Conservation (phyloP, 2,888 invertebrate species). For the Tillus elongatus region DNA sequence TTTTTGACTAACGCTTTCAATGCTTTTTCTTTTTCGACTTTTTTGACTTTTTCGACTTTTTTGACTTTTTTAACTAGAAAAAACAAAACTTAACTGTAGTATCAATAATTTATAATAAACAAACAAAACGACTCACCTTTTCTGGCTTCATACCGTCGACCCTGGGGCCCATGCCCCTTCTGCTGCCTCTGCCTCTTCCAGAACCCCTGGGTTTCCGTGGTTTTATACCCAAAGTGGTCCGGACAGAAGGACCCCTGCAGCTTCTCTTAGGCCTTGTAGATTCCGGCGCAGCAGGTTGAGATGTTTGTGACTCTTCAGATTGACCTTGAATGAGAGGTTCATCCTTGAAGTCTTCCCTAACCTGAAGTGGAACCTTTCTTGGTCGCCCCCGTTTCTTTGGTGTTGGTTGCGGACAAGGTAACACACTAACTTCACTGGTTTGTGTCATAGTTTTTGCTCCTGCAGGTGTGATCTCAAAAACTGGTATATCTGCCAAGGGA, state of each 20-base stretch:
- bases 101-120: neutral
- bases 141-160: conserved; percentile 18
- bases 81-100: conserved; percentile 14
- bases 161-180: conserved; percentile 16
- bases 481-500: conserved; percentile 26
- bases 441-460: conserved; percentile 12
- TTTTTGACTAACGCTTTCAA: too few relatives aligned
- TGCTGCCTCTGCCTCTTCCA: conserved; percentile 27
- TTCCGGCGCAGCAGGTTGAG: conserved; percentile 16
- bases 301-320: conserved; percentile 5
- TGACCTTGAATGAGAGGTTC: conserved; percentile 14
- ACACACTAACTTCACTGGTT: conserved; percentile 13
- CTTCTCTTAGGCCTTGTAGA: conserved; percentile 39
- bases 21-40: neutral
- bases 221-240: conserved; percentile 38
- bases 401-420: conserved; percentile 24
- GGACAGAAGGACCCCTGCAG: conserved; percentile 38
- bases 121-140: conserved; percentile 25
- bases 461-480: conserved; percentile 27
- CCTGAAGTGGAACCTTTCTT: conserved; percentile 41
- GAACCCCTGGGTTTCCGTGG: conserved; percentile 37
- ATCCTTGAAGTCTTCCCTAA: conserved; percentile 36
- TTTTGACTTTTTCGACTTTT: neutral
- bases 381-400: conserved; percentile 46
- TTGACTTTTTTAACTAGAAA: conserved; percentile 13